A percentile compares a stretch with the other conserved stretches of the same genome.
Conservation (phyloP, 2,113 vertebrate species). For the Zeus faber region DNA sequence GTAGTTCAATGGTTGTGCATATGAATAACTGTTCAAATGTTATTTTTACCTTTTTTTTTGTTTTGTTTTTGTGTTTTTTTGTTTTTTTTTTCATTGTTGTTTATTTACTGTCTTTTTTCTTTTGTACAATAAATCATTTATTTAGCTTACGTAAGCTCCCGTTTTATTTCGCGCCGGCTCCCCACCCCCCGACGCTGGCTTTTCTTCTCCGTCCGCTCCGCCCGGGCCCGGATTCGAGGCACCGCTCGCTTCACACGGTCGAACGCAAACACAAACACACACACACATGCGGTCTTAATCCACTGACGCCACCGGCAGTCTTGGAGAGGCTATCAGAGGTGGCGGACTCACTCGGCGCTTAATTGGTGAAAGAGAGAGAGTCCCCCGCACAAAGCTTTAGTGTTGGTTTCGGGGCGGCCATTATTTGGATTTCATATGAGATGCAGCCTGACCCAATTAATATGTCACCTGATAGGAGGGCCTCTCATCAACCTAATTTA, state of each 20-base stretch:
- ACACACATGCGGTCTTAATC: not conserved
- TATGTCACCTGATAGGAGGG: slow-evolving; percentile 78
- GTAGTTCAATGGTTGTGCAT: slow-evolving; percentile 80
- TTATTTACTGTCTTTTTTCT: slow-evolving; percentile 81
- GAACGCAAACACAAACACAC: not conserved
- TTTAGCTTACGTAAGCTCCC: slow-evolving; percentile 71
- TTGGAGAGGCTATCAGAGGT: slow-evolving; percentile 47
- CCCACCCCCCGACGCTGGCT: no score
- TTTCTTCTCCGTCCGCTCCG: no score
- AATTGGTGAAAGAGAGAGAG: slow-evolving; percentile 67
- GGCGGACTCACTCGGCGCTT: slow-evolving; percentile 59
- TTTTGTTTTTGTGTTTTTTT: slow-evolving; percentile 80
- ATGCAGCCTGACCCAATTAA: slow-evolving; percentile 79
- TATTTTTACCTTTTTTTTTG: slow-evolving; percentile 72
- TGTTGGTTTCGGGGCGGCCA: slow-evolving; percentile 60
- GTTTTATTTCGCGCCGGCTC: slow-evolving; percentile 33
- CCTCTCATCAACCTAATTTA: slow-evolving; percentile 82
- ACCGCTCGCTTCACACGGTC: slow-evolving; percentile 5
- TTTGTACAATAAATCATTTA: slow-evolving; percentile 89
- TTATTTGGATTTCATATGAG: slow-evolving; percentile 77
- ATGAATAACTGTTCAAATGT: slow-evolving; percentile 75
- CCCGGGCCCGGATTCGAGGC: no score
- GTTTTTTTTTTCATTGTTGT: slow-evolving; percentile 81
- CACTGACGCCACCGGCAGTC: slow-evolving; percentile 30
- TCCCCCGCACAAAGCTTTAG: slow-evolving; percentile 61